phyloP scores from a whole-genome alignment of 2,888 invertebrate genomes.

The Cosmorhoe ocellata region DNA sequence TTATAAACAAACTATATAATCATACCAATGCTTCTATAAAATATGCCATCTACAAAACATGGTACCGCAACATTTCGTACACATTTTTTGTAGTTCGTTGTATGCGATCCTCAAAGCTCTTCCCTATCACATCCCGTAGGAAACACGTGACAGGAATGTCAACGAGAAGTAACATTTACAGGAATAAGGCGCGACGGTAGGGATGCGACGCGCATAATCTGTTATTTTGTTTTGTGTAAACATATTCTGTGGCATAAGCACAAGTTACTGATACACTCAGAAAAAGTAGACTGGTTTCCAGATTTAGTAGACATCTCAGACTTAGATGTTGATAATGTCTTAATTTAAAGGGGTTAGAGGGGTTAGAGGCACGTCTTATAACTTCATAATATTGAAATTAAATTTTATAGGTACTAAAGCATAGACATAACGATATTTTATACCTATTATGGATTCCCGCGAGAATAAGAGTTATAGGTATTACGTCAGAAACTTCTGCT shows the following conservation, averaged over 20 bases:
- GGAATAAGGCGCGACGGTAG: constrained; percentile 59
- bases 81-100: constrained; percentile 11
- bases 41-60: not conserved
- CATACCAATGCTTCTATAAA: too few species aligned
- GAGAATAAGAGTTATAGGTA: not conserved
- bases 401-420: too few species aligned
- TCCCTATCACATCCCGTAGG: constrained; percentile 65
- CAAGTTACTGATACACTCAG: not conserved
- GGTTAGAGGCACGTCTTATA: too few species aligned
- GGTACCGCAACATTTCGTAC: not conserved
- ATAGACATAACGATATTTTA: too few species aligned
- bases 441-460: too few species aligned
- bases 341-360: too few species aligned
- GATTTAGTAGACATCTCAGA: too few species aligned
- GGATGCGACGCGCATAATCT: constrained; percentile 66
- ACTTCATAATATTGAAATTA: too few species aligned
- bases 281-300: too few species aligned
- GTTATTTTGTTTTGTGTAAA: constrained; percentile 50
- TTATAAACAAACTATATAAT: too few species aligned
- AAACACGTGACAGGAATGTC: constrained; percentile 70
- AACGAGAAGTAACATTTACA: constrained; percentile 48
- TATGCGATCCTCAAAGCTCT: constrained; percentile 15
- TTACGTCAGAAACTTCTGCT: not conserved
- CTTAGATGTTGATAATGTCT: too few species aligned
- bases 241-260: constrained; percentile 40